Evolutionary conservation across 2,113 vertebrate genomes (phyloP).

Genomic region (Kryptolebias marmoratus): DNA sequence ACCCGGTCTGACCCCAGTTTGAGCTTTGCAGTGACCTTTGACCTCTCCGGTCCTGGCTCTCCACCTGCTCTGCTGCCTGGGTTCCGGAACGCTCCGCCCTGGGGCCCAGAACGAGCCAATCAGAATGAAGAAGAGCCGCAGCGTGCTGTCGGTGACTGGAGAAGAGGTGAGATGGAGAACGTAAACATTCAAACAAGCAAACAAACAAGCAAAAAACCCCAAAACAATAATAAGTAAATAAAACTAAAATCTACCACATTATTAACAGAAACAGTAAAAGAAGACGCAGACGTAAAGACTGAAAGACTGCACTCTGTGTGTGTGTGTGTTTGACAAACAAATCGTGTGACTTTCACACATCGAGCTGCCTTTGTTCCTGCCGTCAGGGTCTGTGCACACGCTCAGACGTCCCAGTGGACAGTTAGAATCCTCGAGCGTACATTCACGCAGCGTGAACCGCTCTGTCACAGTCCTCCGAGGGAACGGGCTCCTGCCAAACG

Average conservation of each 20-base stretch:
- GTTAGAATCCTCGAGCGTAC: constrained; percentile 22
- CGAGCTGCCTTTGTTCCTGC: constrained; percentile 47
- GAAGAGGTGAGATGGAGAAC: constrained; percentile 71
- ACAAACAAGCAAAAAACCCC: too few species aligned
- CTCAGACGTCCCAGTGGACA: constrained; percentile 36
- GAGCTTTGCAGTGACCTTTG: constrained; percentile 76
- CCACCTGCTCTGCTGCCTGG: constrained; percentile 82
- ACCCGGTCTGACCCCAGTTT: constrained; percentile 77
- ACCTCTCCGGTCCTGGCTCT: constrained; percentile 82
- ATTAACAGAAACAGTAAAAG: not conserved
- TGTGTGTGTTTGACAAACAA: constrained; percentile 23
- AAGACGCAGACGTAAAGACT: not conserved
- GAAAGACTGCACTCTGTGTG: constrained; percentile 1
- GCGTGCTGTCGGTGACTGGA: constrained; percentile 80
- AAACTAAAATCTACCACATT: not conserved
- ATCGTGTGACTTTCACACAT: constrained; percentile 37
- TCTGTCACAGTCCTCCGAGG: constrained; percentile 30
- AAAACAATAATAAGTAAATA: not conserved
- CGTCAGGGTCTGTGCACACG: constrained; percentile 6
- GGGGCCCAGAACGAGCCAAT: constrained; percentile 82
- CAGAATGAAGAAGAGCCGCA: constrained; percentile 82
- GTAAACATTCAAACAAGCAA: constrained; percentile 5
- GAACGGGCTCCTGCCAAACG: constrained; percentile 32
- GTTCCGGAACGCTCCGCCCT: constrained; percentile 81
- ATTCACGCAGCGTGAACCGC: not conserved